Percentiles rank a stretch among this genome's conserved stretches.
Evolutionary conservation across 2,113 vertebrate species (phyloP).

Genomic region (Stegastes partitus): DNA sequence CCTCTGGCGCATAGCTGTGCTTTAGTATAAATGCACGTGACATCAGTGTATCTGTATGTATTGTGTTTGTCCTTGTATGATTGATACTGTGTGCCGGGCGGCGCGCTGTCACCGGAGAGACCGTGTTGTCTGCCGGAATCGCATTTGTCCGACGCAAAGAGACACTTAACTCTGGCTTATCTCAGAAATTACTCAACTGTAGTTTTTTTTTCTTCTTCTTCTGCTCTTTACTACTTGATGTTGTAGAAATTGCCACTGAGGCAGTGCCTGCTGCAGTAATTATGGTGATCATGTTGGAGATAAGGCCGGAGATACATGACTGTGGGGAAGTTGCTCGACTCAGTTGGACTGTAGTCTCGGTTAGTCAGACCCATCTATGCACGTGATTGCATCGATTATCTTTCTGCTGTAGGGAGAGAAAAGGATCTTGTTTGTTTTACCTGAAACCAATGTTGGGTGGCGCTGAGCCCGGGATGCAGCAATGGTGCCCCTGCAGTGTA

Average conservation of each 20-base stretch:
- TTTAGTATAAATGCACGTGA: conserved; percentile 20
- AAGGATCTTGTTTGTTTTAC: no score
- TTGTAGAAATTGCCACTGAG: conserved; percentile 33
- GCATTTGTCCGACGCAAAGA: conserved; percentile 28
- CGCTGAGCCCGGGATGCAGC: no score
- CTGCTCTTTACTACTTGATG: conserved; percentile 9
- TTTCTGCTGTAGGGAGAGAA: no score
- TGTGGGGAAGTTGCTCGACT: conserved; percentile 11
- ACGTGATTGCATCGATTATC: no score
- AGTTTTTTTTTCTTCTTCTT: conserved; percentile 4
- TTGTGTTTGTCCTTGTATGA: conserved; percentile 37
- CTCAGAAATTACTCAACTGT: conserved; percentile 35
- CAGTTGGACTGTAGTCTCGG: neutral
- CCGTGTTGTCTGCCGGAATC: conserved; percentile 13
- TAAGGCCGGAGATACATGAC: conserved; percentile 29
- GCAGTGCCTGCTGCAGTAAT: conserved; percentile 19
- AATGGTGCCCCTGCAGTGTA: no score
- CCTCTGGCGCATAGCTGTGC: neutral
- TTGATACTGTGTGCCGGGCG: conserved; percentile 38
- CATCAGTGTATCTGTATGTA: conserved; percentile 20
- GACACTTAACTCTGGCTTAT: neutral
- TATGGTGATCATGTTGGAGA: conserved; percentile 4
- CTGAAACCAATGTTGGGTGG: no score
- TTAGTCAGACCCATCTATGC: no score
- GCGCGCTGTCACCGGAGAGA: conserved; percentile 30